phyloP scores from a whole-genome alignment of 2,888 invertebrate genomes.

The Trissoscelio sp. region DNA sequence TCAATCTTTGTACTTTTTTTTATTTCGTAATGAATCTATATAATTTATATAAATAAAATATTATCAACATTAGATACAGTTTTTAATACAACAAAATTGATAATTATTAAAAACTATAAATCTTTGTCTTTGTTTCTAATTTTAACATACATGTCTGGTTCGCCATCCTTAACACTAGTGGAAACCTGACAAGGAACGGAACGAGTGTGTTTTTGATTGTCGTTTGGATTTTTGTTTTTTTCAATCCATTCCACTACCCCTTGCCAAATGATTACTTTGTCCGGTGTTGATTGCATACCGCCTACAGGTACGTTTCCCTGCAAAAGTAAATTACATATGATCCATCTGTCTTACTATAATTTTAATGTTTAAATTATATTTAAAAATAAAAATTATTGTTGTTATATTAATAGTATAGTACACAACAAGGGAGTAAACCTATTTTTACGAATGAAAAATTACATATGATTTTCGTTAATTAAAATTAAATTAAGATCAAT shows the following conservation, averaged over 20 bases:
- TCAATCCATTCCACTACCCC: slow-evolving; percentile 97
- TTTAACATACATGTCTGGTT: slow-evolving; percentile 91
- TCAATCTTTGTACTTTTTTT: not conserved
- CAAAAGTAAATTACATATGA: slow-evolving; percentile 12
- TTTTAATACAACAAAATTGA: no score
- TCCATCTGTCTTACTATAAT: not conserved
- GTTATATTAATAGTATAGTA: no score
- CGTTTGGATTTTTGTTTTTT: slow-evolving; percentile 91
- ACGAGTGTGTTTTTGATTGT: slow-evolving; percentile 90
- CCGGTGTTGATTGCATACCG: slow-evolving; percentile 83
- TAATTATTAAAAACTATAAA: no score
- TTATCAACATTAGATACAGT: no score
- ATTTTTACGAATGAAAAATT: no score
- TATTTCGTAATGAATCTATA: not conserved
- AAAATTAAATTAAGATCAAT: no score
- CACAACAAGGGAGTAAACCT: no score
- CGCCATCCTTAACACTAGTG: slow-evolving; percentile 90
- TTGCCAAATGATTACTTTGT: slow-evolving; percentile 89
- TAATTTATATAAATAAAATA: not conserved
- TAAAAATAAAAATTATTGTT: not conserved
- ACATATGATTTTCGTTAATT: no score
- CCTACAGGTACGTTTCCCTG: slow-evolving; percentile 76
- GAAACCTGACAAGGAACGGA: slow-evolving; percentile 91
- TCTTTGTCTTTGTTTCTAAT: no score
- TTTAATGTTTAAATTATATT: not conserved